Evolutionary conservation across 2,888 invertebrate species (phyloP), one percentile per base, ranked within the genome.

Genomic region (Sarcophaga variegata): DNA sequence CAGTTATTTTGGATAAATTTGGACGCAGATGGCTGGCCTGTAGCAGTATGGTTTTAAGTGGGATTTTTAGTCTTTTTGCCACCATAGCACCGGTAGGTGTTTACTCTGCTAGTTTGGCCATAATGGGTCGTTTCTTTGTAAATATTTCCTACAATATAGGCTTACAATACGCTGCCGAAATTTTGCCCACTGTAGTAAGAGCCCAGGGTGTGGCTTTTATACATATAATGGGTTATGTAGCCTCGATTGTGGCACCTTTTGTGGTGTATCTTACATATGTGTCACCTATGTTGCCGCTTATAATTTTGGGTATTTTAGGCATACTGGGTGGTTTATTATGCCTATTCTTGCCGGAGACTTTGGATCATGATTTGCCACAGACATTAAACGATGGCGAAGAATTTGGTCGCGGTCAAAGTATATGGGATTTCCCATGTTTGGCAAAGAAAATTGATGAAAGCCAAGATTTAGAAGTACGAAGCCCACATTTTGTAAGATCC

Each of bases 61-160:
- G 97, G 0, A 91, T 97, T 63, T 97, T 97, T 94, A 97, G 97
- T 92, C 93, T 97, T 12, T 93, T 97, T 76, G 97, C 97, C 4
- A 96, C 96, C 0, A 94, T 95, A 62, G 96, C 97, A 0, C 96
- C 96, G 2, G 92, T 95, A 82, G 96, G 96, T 66, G 94, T 95
- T 4, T 95, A 95, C 1, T 96, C 97, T 75, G 96, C 97, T 0
- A 94, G 96, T 0, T 93, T 97, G 37, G 97, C 98, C 0, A 96
- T 98, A 88, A 94, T 96, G 71, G 97, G 97, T 4, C 94, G 98
- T 37, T 97, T 98, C 89, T 96, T 97, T 88, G 96, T 98, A n/a
- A 98, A 97, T 92, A 97, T 97, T 75, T 97, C 97, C 0, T 98
- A 97, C 93, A 98, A 97, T 93, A 97, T 98, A 88, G 97, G 97